phyloP scores from a whole-genome alignment of 2,888 invertebrate species.

The Pardosa pseudoannulata region DNA sequence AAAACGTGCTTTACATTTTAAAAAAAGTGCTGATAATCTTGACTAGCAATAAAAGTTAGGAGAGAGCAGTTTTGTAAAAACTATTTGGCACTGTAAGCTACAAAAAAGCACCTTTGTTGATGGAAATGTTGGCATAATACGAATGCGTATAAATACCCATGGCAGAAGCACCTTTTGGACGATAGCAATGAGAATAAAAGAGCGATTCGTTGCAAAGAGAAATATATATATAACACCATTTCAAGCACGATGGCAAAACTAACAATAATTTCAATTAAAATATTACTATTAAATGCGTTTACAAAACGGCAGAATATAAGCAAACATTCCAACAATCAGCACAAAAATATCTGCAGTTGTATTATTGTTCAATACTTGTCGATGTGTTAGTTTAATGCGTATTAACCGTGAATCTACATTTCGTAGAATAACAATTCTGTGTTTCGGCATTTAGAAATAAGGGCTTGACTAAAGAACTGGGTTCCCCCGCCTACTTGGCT shows the following conservation, averaged over 20 bases:
- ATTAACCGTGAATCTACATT: no score
- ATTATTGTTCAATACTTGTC: no score
- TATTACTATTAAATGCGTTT: slow-evolving; percentile 25
- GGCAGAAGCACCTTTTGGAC: slow-evolving; percentile 66
- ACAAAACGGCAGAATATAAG: slow-evolving; percentile 39
- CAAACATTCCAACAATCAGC: slow-evolving; percentile 28
- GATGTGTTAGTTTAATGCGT: no score
- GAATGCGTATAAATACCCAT: slow-evolving; percentile 20
- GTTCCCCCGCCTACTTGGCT: no score
- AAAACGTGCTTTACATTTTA: slow-evolving; percentile 7
- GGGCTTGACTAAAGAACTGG: no score
- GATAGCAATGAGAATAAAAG: slow-evolving; percentile 43
- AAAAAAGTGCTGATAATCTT: slow-evolving; percentile 28
- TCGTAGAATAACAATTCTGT: no score
- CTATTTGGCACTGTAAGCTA: slow-evolving; percentile 50
- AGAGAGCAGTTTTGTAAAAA: slow-evolving; percentile 52
- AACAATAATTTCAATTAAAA: slow-evolving; percentile 21
- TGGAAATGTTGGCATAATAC: slow-evolving; percentile 20
- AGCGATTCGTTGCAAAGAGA: slow-evolving; percentile 60
- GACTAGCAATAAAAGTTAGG: slow-evolving; percentile 37
- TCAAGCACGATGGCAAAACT: slow-evolving; percentile 37
- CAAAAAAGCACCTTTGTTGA: slow-evolving; percentile 65
- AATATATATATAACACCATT: slow-evolving; percentile 25
- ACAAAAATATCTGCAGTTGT: slow-evolving; percentile 48
- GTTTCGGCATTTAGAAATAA: no score